These are phyloP conservation scores for Branchinecta lindahli DNA, from an alignment of 1,140 invertebrate genomes.

Conservation along the genomic window DNA sequence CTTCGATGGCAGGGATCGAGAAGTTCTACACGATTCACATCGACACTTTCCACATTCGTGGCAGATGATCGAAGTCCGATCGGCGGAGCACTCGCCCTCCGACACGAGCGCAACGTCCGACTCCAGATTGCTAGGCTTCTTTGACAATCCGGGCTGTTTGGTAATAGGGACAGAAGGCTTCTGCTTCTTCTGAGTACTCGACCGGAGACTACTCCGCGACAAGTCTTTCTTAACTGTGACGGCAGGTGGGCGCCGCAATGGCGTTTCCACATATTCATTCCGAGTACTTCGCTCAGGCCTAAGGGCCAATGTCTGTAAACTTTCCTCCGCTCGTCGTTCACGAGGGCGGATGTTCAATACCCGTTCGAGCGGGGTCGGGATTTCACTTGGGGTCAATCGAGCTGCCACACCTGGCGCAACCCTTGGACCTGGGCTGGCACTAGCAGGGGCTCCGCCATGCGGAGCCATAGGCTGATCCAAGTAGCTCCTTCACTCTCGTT, in stretches of 20 bases:
- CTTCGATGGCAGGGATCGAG: slow-evolving; percentile 58
- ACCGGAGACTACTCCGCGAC: slow-evolving; percentile 18
- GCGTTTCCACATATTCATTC: slow-evolving; percentile 74
- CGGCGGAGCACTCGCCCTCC: slow-evolving; percentile 27
- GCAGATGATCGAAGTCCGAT: slow-evolving; percentile 52
- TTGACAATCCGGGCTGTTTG: background rate
- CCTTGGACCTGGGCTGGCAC: background rate
- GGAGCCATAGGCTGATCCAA: background rate
- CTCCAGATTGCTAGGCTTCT: slow-evolving; percentile 18
- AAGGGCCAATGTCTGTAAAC: background rate
- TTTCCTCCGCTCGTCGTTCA: background rate
- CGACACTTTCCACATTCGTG: slow-evolving; percentile 64
- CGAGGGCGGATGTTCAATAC: background rate
- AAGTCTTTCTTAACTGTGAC: slow-evolving; percentile 39
- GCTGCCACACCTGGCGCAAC: background rate
- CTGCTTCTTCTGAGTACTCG: slow-evolving; percentile 18
- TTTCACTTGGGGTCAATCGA: background rate
- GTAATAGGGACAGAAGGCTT: slow-evolving; percentile 11
- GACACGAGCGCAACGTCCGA: slow-evolving; percentile 24
- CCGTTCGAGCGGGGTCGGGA: background rate
- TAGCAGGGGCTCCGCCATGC: slow-evolving; percentile 1
- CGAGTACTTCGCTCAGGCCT: slow-evolving; percentile 41
- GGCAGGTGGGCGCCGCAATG: slow-evolving; percentile 32
- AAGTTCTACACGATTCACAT: slow-evolving; percentile 69
- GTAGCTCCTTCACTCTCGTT: background rate